phyloP scores from a whole-genome alignment of 2,797 vertebrate species.

The Moxostoma hubbsi region DNA sequence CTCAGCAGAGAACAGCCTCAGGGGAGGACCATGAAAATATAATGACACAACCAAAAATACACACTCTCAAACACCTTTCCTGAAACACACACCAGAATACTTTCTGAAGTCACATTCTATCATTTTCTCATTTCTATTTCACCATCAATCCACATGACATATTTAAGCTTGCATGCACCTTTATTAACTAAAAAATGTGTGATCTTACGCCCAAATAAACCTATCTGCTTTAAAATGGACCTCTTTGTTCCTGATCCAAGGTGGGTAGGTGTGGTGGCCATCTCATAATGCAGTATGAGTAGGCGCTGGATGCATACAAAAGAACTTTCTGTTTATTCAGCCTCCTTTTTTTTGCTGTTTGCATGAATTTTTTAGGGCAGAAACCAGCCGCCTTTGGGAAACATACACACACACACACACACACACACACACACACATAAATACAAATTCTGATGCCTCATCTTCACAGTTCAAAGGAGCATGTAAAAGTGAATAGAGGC shows the following conservation, averaged over 20 bases:
- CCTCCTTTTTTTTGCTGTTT: slow-evolving; percentile 2
- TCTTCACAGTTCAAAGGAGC: slow-evolving; percentile 70
- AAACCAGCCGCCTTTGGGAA: slow-evolving; percentile 1
- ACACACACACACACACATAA: background rate
- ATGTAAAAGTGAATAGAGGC: slow-evolving; percentile 64
- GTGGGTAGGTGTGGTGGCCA: slow-evolving; percentile 31
- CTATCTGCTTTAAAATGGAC: slow-evolving; percentile 42
- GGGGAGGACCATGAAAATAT: slow-evolving; percentile 45
- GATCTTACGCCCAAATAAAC: slow-evolving; percentile 25
- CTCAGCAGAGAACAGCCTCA: slow-evolving; percentile 4
- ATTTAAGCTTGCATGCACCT: background rate
- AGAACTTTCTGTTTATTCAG: slow-evolving; percentile 35
- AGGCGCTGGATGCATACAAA: slow-evolving; percentile 43
- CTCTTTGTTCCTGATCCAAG: slow-evolving; percentile 54
- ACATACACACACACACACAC: too few species aligned
- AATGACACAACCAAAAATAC: slow-evolving; percentile 25
- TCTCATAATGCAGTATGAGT: slow-evolving; percentile 35
- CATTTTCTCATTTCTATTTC: slow-evolving; percentile 9
- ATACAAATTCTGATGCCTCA: slow-evolving; percentile 44
- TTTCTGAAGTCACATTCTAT: background rate
- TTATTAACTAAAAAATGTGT: slow-evolving; percentile 3
- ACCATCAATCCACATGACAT: background rate
- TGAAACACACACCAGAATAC: slow-evolving; percentile 8
- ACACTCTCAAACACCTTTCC: slow-evolving; percentile 5
- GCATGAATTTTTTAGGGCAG: slow-evolving; percentile 10